Base-by-base conservation (phyloP, 2,113 vertebrate species). In the Hypanus sabinus region DNA sequence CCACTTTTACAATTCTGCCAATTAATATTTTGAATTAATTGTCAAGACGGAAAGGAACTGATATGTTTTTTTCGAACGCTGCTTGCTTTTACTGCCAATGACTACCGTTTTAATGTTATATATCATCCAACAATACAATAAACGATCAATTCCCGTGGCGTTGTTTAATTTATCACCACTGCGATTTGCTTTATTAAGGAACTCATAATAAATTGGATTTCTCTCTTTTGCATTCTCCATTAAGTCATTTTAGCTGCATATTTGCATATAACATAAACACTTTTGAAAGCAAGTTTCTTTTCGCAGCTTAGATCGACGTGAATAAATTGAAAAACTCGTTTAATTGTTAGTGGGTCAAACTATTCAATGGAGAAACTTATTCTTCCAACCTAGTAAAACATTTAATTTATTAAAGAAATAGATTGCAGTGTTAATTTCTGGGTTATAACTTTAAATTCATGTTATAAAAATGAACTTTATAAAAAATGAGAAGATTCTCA, bases 11-110 rank as follows among this genome's bases (percentile, higher is more conserved):
- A 55, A 10, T 9, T 93, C 90, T 30, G 14, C 70, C 33, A 18
- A 36, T 27, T 93, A 93, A 93, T 73, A 70, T 93, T 73, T 73
- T 93, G 24, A 75, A n/a, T 93, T 55, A 70, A 75, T 93, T 38
- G 91, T 73, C 68, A 93, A 73, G 24, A 55, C 9, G 36, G 68
- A 73, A 38, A 93, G 11, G 20, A 55, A 85, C 55, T n/a, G 30
- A 5, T 65, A 65, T 65, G 46, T 36, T 90, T 57, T 27, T 85
- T 88, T 33, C 85, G 33, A 90, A 2, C 85, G 38, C 85, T 60
- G 20, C 85, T 90, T 90, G n/a, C 85, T 65, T 60, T 90, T 90
- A 22, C 27, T 73, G 14, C 68, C 70, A 92, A 71, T 24, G 68
- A 71, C 65, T 27, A 71, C 90, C 36, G 12, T 93, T 93, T 46